Evolutionary conservation across 2,888 invertebrate genomes (phyloP).

Genomic region (Tillus elongatus): DNA sequence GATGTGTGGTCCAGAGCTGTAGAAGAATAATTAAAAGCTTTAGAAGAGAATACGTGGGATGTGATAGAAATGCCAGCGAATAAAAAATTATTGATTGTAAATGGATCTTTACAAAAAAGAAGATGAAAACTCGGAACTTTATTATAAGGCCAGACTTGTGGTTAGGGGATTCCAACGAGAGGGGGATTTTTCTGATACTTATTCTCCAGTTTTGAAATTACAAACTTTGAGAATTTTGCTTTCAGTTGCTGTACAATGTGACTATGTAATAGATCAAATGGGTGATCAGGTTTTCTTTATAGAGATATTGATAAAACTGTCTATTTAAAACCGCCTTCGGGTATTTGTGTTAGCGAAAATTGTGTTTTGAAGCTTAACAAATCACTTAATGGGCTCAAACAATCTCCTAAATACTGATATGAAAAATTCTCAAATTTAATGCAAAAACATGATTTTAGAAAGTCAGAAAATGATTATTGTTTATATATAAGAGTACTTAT

Average conservation of each 20-base stretch:
- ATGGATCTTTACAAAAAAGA: constrained; percentile 3
- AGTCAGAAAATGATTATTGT: too few species aligned
- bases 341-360: constrained; percentile 10
- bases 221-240: constrained; percentile 4
- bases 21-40: too few species aligned
- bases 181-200: background rate
- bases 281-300: constrained; percentile 18
- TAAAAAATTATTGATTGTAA: too few species aligned
- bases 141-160: constrained; percentile 1
- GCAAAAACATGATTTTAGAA: too few species aligned
- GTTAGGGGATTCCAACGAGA: background rate
- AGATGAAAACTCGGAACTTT: background rate
- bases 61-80: too few species aligned
- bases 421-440: too few species aligned
- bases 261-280: constrained; percentile 14
- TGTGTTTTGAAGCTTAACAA: too few species aligned
- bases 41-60: too few species aligned
- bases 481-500: too few species aligned
- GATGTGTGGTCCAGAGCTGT: too few species aligned
- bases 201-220: constrained; percentile 2
- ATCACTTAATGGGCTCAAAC: too few species aligned
- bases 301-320: constrained; percentile 16
- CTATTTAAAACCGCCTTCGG: constrained; percentile 14
- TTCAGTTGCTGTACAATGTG: background rate
- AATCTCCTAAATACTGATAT: too few species aligned